Percentiles rank a stretch among this genome's conserved stretches.
phyloP scores from a whole-genome alignment of 2,797 vertebrate genomes.

The Silurus aristotelis region DNA sequence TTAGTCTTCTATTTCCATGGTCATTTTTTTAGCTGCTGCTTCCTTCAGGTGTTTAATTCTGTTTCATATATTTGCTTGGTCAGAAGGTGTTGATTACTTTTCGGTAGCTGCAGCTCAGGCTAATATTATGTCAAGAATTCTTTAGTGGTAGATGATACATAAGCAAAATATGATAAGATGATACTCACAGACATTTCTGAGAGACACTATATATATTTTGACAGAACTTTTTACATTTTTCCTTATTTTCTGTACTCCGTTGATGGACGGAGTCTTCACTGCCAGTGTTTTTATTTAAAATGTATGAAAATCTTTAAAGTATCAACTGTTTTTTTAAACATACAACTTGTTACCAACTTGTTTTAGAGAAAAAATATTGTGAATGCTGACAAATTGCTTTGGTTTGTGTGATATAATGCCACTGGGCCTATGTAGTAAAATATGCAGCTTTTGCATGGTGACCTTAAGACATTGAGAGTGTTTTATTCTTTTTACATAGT shows the following conservation, averaged over 20 bases:
- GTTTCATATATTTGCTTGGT: neutral
- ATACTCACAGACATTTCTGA: neutral
- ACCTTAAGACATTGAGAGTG: neutral
- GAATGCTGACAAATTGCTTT: neutral
- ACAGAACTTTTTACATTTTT: neutral
- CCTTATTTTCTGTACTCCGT: neutral
- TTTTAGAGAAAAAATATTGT: neutral
- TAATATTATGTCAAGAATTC: neutral
- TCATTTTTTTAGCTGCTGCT: neutral
- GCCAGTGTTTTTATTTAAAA: neutral
- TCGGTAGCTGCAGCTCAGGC: neutral
- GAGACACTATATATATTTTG: neutral
- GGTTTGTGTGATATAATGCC: no score
- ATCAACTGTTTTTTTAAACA: neutral
- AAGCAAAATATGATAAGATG: neutral
- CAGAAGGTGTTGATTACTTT: neutral
- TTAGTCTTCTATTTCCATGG: neutral
- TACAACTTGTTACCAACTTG: no score
- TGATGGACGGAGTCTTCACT: neutral
- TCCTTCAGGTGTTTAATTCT: neutral
- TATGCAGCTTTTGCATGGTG: neutral
- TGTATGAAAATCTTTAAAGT: no score
- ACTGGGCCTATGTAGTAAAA: neutral
- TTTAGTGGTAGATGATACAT: neutral
- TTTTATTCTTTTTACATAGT: conserved; percentile 37